Conservation (phyloP, 1,140 invertebrate genomes). For the Caenorhabditis briggsae region DNA sequence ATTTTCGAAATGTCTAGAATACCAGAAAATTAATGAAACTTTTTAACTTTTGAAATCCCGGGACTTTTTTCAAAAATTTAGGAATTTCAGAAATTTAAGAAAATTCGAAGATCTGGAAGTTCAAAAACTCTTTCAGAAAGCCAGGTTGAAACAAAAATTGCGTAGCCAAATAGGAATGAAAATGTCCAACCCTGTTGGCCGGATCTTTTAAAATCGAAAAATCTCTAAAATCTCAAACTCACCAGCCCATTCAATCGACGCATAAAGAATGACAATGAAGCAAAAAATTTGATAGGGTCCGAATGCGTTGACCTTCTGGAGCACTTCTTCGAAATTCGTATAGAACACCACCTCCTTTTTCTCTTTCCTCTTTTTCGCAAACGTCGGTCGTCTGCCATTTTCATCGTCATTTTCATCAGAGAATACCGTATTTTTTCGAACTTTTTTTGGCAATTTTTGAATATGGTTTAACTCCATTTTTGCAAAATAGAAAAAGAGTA, state of each 20-base stretch:
- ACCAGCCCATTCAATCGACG: slow-evolving; percentile 75
- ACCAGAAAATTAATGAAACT: too few species aligned
- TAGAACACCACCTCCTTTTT: slow-evolving; percentile 68
- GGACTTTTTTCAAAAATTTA: too few species aligned
- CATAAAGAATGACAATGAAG: slow-evolving; percentile 73
- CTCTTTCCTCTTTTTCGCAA: slow-evolving; percentile 30
- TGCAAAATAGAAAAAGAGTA: not conserved
- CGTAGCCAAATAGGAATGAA: too few species aligned
- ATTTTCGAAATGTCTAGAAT: too few species aligned
- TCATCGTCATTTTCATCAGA: slow-evolving; percentile 15
- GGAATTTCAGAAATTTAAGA: too few species aligned
- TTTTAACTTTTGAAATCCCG: too few species aligned
- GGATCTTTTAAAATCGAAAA: too few species aligned
- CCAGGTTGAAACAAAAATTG: too few species aligned
- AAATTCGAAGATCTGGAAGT: too few species aligned
- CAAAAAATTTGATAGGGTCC: slow-evolving; percentile 74
- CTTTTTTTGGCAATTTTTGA: not conserved
- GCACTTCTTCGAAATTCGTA: slow-evolving; percentile 74
- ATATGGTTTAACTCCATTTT: slow-evolving; percentile 8
- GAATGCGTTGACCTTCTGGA: slow-evolving; percentile 71
- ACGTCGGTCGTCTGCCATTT: slow-evolving; percentile 51
- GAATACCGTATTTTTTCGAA: slow-evolving; percentile 22
- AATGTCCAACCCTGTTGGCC: too few species aligned
- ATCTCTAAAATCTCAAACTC: not conserved
- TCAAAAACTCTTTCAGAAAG: too few species aligned